Evolutionary conservation across 2,888 invertebrate species (phyloP).

Genomic region (Brenthis hecate): DNA sequence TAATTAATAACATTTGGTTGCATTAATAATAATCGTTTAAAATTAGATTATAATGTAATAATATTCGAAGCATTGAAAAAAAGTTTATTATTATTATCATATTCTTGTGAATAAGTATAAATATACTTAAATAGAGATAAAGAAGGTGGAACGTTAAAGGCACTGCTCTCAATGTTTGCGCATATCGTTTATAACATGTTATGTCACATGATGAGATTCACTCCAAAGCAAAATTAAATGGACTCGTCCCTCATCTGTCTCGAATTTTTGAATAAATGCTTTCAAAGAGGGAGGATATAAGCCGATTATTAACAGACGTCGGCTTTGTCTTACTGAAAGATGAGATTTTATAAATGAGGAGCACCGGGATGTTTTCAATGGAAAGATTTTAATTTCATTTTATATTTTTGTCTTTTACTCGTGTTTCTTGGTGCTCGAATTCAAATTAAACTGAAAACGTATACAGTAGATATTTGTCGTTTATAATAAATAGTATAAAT

Average conservation of each 20-base stretch:
- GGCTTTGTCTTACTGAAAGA: constrained; percentile 51
- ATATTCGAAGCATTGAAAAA: not conserved
- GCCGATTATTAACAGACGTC: constrained; percentile 65
- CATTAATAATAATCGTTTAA: too few relatives aligned
- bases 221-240: constrained; percentile 49
- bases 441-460: not conserved
- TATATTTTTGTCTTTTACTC: constrained; percentile 26
- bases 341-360: constrained; percentile 48
- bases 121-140: not conserved
- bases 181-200: constrained; percentile 34
- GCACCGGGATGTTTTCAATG: constrained; percentile 46
- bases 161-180: constrained; percentile 9
- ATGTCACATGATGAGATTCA: constrained; percentile 42
- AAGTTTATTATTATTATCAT: not conserved
- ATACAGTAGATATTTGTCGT: not conserved
- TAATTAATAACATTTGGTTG: too few relatives aligned
- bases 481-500: not conserved
- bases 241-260: constrained; percentile 43
- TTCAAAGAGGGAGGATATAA: constrained; percentile 54
- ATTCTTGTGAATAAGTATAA: too few relatives aligned
- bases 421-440: constrained; percentile 7
- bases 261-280: constrained; percentile 49
- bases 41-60: too few relatives aligned
- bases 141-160: not conserved
- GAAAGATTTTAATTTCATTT: constrained; percentile 39